These are phyloP conservation scores for Labeo calbasu DNA, from an alignment of 2,797 vertebrate genomes.

Conservation along the genomic window DNA sequence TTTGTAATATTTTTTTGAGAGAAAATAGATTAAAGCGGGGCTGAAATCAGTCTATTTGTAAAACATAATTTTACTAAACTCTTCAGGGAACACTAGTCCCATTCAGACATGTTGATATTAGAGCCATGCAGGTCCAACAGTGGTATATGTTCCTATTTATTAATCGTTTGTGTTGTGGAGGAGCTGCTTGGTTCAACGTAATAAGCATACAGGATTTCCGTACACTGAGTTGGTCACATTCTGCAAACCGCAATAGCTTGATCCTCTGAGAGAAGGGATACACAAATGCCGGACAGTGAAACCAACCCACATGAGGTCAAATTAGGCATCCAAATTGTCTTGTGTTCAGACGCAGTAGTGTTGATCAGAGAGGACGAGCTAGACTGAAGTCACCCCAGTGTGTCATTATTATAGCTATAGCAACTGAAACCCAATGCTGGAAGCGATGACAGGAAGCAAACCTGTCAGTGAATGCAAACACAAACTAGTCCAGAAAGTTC, in stretches of 20 bases:
- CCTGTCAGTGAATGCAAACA: conserved; percentile 1
- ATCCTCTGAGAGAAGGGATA: not conserved
- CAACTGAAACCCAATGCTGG: not conserved
- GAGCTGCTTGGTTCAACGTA: not conserved
- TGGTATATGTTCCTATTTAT: not conserved
- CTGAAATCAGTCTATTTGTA: not conserved
- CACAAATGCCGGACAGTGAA: conserved; percentile 2
- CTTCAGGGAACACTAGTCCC: not conserved
- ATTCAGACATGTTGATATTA: too few species aligned
- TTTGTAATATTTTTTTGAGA: not conserved
- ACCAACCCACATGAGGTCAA: conserved; percentile 12
- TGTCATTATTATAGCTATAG: not conserved
- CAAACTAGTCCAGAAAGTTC: not conserved
- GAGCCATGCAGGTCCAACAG: not conserved
- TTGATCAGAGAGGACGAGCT: not conserved
- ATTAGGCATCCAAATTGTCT: not conserved
- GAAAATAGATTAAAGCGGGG: not conserved
- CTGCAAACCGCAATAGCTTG: not conserved
- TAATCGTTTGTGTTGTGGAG: conserved; percentile 6
- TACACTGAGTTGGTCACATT: not conserved
- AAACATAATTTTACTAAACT: not conserved
- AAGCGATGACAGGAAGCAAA: not conserved
- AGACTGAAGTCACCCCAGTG: not conserved
- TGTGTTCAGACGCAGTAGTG: not conserved
- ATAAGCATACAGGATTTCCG: not conserved